These are phyloP conservation scores for Antennarius maculatus DNA, from an alignment of 2,797 vertebrate species.

Conservation along the genomic window DNA sequence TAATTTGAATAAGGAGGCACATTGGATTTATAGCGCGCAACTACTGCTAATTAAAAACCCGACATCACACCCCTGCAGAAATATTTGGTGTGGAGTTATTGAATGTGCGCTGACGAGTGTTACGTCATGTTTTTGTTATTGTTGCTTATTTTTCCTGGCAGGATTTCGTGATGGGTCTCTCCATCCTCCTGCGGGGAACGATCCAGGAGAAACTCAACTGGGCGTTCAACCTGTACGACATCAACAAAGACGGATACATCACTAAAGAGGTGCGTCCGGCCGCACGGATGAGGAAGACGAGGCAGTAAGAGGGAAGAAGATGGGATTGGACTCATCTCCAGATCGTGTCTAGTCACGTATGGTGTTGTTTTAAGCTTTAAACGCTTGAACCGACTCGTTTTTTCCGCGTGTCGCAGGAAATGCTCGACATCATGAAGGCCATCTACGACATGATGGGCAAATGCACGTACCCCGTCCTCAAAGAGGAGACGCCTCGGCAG, in stretches of 20 bases:
- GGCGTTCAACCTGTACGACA: constrained; percentile 99
- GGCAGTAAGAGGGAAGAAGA: not conserved
- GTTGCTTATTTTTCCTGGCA: constrained; percentile 61
- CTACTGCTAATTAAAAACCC: constrained; percentile 32
- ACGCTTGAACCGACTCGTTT: not conserved
- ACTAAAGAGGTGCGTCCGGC: constrained; percentile 91
- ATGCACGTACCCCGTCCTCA: constrained; percentile 95
- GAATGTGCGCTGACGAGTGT: not conserved
- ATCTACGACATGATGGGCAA: constrained; percentile 99
- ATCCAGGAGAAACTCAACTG: constrained; percentile 98
- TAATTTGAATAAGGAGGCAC: constrained; percentile 55
- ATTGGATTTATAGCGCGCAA: constrained; percentile 36
- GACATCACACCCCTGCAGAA: constrained; percentile 1
- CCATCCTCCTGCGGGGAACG: constrained; percentile 94
- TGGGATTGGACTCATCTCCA: no score
- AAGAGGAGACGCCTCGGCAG: constrained; percentile 94
- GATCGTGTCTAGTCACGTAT: no score
- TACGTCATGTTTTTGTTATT: not conserved
- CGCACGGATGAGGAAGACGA: no score
- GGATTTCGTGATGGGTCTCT: constrained; percentile 98
- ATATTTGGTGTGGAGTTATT: not conserved
- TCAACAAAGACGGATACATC: constrained; percentile 98
- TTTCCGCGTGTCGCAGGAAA: constrained; percentile 84
- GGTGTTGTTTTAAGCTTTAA: not conserved
- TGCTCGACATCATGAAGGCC: constrained; percentile 99